Percentiles rank a stretch among this genome's conserved stretches.
phyloP scores from a whole-genome alignment of 2,113 vertebrate species.

The Progne subis region DNA sequence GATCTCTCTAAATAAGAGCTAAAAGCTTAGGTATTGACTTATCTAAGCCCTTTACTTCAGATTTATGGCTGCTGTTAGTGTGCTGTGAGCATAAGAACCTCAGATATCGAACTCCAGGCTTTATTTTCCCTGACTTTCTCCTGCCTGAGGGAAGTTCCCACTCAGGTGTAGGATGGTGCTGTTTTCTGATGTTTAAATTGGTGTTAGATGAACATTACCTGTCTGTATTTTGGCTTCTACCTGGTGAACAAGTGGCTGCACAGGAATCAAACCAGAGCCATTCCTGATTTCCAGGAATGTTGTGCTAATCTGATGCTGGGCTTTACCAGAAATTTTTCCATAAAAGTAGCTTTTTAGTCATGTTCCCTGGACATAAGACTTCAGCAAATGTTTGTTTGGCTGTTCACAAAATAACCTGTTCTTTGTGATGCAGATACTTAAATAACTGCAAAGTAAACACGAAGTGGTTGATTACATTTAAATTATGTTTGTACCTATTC shows the following conservation, averaged over 20 bases:
- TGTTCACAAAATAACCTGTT: neutral
- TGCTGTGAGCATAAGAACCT: constrained; percentile 23
- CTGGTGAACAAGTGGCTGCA: neutral
- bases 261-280: neutral
- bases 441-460: neutral
- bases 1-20: constrained; percentile 60
- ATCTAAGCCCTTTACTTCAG: constrained; percentile 27
- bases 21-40: constrained; percentile 57
- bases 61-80: constrained; percentile 57
- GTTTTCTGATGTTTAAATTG: neutral
- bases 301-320: neutral
- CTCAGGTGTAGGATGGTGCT: neutral
- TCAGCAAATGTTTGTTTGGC: neutral
- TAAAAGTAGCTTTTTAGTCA: neutral
- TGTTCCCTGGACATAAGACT: neutral
- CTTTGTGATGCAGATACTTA: neutral
- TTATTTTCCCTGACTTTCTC: neutral
- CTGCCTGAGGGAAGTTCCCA: neutral
- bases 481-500: neutral
- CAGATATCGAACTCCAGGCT: constrained; percentile 2
- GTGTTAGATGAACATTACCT: neutral
- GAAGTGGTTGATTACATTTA: neutral
- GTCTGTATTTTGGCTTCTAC: neutral
- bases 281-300: neutral
- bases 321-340: neutral